Conservation (phyloP, 2,797 vertebrate genomes). For the Amazonetta brasiliensis region DNA sequence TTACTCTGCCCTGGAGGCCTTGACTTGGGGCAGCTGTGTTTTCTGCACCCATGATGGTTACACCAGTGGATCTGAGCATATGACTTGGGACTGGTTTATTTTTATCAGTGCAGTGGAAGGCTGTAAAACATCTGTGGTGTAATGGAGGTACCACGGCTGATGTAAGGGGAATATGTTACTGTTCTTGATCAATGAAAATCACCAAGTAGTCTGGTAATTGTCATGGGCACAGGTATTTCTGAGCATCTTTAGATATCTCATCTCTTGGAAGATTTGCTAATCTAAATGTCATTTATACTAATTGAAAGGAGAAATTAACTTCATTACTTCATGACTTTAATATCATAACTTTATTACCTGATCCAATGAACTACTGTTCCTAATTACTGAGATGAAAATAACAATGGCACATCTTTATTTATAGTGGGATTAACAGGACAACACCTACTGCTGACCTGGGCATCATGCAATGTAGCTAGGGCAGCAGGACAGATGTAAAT, state of each 20-base stretch:
- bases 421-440: neutral
- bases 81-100: neutral
- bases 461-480: neutral
- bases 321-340: constrained; percentile 1
- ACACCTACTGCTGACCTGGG: neutral
- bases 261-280: neutral
- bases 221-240: neutral
- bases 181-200: neutral
- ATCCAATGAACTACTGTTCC: neutral
- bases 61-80: neutral
- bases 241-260: neutral
- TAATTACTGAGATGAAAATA: constrained; percentile 7
- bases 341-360: neutral
- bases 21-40: neutral
- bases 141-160: neutral
- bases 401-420: neutral
- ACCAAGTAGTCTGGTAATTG: neutral
- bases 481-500: neutral
- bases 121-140: neutral
- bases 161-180: neutral
- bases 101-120: neutral
- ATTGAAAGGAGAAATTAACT: constrained; percentile 12
- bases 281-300: neutral
- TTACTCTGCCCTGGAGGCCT: neutral
- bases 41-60: neutral